Conservation (phyloP, 2,797 vertebrate genomes). For the Nothura maculosa region DNA sequence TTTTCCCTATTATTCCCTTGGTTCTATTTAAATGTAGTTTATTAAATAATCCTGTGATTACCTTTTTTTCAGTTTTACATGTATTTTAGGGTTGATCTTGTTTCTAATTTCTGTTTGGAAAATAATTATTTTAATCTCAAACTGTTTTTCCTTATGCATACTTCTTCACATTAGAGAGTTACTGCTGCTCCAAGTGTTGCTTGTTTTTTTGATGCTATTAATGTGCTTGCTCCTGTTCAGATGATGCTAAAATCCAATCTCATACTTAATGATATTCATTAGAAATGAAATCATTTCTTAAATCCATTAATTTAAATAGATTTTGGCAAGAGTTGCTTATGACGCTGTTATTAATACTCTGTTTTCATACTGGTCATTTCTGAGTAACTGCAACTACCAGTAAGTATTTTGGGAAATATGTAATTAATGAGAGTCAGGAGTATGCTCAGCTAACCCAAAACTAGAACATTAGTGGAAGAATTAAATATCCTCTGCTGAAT, state of each 20-base stretch:
- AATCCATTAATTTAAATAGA: slow-evolving; percentile 28
- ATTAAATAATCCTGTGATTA: neutral
- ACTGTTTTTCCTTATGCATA: neutral
- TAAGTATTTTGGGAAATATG: neutral
- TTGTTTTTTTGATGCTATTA: neutral
- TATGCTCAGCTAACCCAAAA: neutral
- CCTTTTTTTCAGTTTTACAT: neutral
- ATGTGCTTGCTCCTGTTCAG: neutral
- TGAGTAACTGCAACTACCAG: slow-evolving; percentile 20
- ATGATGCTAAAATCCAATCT: slow-evolving; percentile 31
- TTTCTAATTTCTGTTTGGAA: neutral
- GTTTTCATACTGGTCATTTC: slow-evolving; percentile 6
- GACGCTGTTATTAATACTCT: neutral
- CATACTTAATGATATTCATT: neutral
- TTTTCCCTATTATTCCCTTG: neutral
- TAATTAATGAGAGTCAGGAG: slow-evolving; percentile 8
- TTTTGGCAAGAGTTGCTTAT: slow-evolving; percentile 5
- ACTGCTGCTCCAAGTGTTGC: neutral
- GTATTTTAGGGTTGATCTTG: neutral
- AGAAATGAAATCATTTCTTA: slow-evolving; percentile 24
- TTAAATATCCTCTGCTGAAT: neutral
- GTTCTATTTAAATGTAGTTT: neutral
- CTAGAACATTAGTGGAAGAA: neutral
- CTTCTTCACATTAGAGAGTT: neutral
- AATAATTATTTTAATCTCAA: neutral